phyloP scores from a whole-genome alignment of 1,140 invertebrate species.

The Lineus longissimus region DNA sequence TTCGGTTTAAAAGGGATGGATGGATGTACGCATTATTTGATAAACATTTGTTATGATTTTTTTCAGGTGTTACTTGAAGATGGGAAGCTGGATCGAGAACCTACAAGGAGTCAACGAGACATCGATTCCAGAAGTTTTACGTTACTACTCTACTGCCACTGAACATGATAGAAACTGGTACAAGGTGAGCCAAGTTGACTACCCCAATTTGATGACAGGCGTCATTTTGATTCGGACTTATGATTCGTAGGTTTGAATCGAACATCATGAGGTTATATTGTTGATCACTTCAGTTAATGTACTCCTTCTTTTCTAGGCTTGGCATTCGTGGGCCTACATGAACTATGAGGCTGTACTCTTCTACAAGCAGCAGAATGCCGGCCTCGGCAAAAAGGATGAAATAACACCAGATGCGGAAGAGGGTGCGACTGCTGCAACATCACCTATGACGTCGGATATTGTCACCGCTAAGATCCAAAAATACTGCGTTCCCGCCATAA shows the following conservation, averaged over 20 bases:
- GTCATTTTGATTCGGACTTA: too few species aligned
- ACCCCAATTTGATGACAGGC: too few species aligned
- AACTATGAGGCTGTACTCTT: constrained; percentile 95
- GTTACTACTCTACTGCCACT: constrained; percentile 81
- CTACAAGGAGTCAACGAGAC: constrained; percentile 39
- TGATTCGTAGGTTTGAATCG: too few species aligned
- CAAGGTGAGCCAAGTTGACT: constrained; percentile 57
- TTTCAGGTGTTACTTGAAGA: constrained; percentile 53
- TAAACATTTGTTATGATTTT: not conserved
- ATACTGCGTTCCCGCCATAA: constrained; percentile 88
- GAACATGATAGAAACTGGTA: constrained; percentile 73
- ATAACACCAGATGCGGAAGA: not conserved
- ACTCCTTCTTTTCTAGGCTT: constrained; percentile 74
- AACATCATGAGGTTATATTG: too few species aligned
- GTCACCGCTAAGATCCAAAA: constrained; percentile 47
- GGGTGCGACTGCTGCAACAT: not conserved
- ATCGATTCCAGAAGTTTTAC: constrained; percentile 62
- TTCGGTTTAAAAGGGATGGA: too few species aligned
- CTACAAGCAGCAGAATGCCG: constrained; percentile 68
- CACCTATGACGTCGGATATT: not conserved
- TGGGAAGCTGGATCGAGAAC: constrained; percentile 49
- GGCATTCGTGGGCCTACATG: constrained; percentile 97
- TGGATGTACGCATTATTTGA: too few species aligned
- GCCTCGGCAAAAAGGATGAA: constrained; percentile 7
- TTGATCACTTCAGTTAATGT: too few species aligned